Percentiles rank a stretch among this genome's conserved stretches.
phyloP scores from a whole-genome alignment of 2,888 invertebrate species.

The Philhelius pedissequus region DNA sequence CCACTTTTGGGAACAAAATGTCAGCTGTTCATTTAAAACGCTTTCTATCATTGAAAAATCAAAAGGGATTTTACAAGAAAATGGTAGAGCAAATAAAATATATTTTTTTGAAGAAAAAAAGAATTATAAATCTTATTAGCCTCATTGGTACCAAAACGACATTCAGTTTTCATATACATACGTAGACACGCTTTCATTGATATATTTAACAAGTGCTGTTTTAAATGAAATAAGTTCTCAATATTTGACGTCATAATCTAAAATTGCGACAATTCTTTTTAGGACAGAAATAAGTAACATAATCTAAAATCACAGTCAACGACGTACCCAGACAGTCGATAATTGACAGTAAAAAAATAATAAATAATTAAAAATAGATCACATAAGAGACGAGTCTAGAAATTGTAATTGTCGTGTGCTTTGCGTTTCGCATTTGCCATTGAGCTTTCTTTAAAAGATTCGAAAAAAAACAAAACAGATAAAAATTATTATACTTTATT shows the following conservation, averaged over 20 bases:
- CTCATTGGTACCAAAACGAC: too few relatives aligned
- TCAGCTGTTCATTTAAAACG: too few relatives aligned
- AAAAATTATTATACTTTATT: background rate
- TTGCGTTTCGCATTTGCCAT: slow-evolving; percentile 8
- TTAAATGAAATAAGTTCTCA: background rate
- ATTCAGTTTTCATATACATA: background rate
- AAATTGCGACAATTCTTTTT: background rate
- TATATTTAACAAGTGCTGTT: background rate
- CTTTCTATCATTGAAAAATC: too few relatives aligned
- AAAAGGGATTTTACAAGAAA: too few relatives aligned
- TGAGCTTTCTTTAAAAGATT: background rate
- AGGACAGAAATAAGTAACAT: background rate
- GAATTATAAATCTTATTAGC: too few relatives aligned
- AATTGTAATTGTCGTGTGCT: background rate
- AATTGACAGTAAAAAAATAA: background rate
- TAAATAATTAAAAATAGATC: slow-evolving; percentile 46
- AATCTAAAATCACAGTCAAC: background rate
- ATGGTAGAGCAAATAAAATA: too few relatives aligned
- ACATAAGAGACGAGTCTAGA: slow-evolving; percentile 5
- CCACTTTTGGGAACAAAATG: too few relatives aligned
- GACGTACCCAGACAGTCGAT: background rate
- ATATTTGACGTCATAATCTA: background rate
- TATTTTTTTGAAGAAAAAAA: too few relatives aligned
- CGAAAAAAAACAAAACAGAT: slow-evolving; percentile 6
- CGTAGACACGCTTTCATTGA: background rate